Percentiles rank a stretch among this genome's conserved stretches.
Conservation (phyloP, 2,113 vertebrate species). For the Dipodomys merriami region DNA sequence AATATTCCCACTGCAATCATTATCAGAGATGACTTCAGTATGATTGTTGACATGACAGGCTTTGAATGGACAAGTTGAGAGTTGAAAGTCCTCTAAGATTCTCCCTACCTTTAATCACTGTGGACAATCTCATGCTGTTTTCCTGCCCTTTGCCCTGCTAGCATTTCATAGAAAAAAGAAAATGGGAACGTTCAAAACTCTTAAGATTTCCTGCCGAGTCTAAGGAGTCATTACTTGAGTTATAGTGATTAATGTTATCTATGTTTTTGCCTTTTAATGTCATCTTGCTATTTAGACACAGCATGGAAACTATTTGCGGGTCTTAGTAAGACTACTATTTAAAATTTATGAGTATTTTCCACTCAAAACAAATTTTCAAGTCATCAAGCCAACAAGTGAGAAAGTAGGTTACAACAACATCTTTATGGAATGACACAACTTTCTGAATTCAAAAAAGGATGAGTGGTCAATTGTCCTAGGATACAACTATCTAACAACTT, state of each 20-base stretch:
- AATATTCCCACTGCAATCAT: background rate
- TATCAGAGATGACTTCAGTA: background rate
- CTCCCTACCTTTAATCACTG: slow-evolving; percentile 27
- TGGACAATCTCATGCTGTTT: background rate
- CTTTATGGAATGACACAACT: slow-evolving; percentile 62
- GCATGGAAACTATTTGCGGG: slow-evolving; percentile 64
- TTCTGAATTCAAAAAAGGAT: slow-evolving; percentile 54
- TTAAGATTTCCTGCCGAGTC: slow-evolving; percentile 33
- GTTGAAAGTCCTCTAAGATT: background rate
- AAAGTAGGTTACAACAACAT: slow-evolving; percentile 49
- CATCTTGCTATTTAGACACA: slow-evolving; percentile 74
- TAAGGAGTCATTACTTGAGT: slow-evolving; percentile 65
- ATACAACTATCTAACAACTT: slow-evolving; percentile 66
- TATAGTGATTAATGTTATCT: slow-evolving; percentile 54
- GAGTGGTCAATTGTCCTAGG: slow-evolving; percentile 66
- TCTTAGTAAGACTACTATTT: slow-evolving; percentile 61
- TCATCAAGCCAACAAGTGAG: slow-evolving; percentile 61
- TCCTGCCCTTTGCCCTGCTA: background rate
- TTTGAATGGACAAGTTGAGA: slow-evolving; percentile 15
- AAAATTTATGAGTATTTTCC: slow-evolving; percentile 69
- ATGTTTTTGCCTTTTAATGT: slow-evolving; percentile 71
- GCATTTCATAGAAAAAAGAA: slow-evolving; percentile 11
- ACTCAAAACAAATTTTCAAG: slow-evolving; percentile 71
- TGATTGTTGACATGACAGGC: background rate
- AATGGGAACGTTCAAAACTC: slow-evolving; percentile 10